A percentile compares a stretch with the other conserved stretches of the same genome.
These are phyloP conservation scores for Anthopleura sola DNA, from an alignment of 64 coral and sea anemone species.

Conservation along the genomic window DNA sequence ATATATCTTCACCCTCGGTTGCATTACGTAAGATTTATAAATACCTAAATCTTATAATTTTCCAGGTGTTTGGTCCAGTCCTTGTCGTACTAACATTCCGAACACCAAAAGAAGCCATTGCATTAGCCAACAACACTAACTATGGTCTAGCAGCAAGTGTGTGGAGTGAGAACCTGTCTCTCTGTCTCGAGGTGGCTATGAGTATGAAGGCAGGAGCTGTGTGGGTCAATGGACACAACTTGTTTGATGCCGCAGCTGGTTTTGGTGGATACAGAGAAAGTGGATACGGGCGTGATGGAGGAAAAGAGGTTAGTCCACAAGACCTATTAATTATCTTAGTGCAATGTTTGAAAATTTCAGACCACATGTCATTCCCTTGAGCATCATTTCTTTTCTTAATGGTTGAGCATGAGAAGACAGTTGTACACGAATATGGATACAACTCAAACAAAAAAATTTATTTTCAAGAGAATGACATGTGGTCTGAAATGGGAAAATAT, in stretches of 20 bases:
- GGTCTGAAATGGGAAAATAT: too few species aligned
- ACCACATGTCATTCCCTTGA: not conserved
- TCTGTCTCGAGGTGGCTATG: conserved; percentile 84
- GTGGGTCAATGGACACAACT: conserved; percentile 97
- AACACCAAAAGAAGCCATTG: conserved; percentile 95
- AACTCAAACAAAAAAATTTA: too few species aligned
- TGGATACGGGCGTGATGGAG: conserved; percentile 97
- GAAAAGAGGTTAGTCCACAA: conserved; percentile 64
- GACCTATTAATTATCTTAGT: too few species aligned
- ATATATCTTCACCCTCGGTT: too few species aligned
- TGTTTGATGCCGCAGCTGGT: conserved; percentile 95
- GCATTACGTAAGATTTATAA: too few species aligned
- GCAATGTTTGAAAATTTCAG: too few species aligned
- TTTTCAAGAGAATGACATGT: too few species aligned
- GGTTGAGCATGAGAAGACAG: too few species aligned
- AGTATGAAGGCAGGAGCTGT: conserved; percentile 86
- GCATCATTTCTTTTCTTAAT: not conserved
- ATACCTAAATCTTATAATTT: too few species aligned
- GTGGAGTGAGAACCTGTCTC: conserved; percentile 89
- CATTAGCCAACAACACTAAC: conserved; percentile 94
- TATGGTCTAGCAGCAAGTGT: conserved; percentile 95
- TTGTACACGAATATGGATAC: too few species aligned
- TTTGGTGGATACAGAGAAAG: conserved; percentile 97
- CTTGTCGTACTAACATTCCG: conserved; percentile 90
- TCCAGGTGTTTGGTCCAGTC: conserved; percentile 94